phyloP scores from a whole-genome alignment of 2,113 vertebrate species.

The Pristiophorus japonicus region DNA sequence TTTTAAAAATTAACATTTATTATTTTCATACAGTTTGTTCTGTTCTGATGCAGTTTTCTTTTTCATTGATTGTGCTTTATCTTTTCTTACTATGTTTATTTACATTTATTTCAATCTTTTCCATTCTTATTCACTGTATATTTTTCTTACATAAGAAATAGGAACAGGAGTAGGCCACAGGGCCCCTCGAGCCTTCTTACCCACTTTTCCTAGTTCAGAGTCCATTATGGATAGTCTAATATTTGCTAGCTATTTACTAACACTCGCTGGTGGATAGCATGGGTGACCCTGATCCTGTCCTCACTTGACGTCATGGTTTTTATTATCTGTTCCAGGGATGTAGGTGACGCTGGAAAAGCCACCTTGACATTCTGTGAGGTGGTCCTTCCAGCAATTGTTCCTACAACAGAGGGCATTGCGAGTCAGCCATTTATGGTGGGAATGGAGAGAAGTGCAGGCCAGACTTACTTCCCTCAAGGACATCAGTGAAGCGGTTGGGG shows the following conservation, averaged over 20 bases:
- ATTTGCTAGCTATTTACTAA: background rate
- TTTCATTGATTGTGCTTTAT: background rate
- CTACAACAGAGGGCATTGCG: background rate
- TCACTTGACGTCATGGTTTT: background rate
- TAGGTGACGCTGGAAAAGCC: background rate
- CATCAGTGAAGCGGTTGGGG: background rate
- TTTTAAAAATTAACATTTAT: background rate
- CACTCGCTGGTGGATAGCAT: background rate
- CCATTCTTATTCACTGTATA: background rate
- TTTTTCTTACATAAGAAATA: too few relatives aligned
- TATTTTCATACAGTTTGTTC: background rate
- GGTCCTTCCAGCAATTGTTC: background rate
- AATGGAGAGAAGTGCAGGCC: background rate
- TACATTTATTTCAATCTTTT: background rate
- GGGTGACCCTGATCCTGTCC: background rate
- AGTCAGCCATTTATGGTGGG: background rate
- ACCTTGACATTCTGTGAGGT: background rate
- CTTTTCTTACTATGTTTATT: background rate
- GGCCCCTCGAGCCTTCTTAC: too few relatives aligned
- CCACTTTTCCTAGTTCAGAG: background rate
- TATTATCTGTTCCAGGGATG: background rate
- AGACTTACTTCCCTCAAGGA: background rate
- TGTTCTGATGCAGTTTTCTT: background rate
- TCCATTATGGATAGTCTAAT: background rate
- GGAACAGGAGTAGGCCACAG: too few relatives aligned